These are phyloP conservation scores for Diarsia brunnea DNA, from an alignment of 2,888 invertebrate species.

Conservation along the genomic window DNA sequence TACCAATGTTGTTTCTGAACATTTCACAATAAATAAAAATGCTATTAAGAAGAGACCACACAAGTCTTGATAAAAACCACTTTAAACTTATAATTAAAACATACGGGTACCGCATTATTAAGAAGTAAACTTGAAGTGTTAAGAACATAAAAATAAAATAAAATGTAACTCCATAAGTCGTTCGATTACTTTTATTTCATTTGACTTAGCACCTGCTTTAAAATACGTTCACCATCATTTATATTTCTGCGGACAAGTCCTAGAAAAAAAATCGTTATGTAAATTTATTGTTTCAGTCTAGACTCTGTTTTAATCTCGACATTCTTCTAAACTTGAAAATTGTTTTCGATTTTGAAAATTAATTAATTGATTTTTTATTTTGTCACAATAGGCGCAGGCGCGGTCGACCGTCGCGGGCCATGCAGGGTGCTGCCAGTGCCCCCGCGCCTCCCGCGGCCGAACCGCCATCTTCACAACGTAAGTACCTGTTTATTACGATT, in stretches of 20 bases:
- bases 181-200: slow-evolving; percentile 31
- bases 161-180: slow-evolving; percentile 1
- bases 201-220: slow-evolving; percentile 47
- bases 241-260: not conserved
- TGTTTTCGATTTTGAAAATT: not conserved
- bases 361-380: not conserved
- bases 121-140: slow-evolving; percentile 25
- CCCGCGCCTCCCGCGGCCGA: slow-evolving; percentile 88
- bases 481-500: slow-evolving; percentile 68
- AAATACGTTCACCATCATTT: slow-evolving; percentile 24
- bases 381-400: slow-evolving; percentile 80
- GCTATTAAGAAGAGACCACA: slow-evolving; percentile 23
- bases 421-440: slow-evolving; percentile 87
- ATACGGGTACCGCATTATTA: slow-evolving; percentile 39
- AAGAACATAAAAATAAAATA: slow-evolving; percentile 31
- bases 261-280: not conserved
- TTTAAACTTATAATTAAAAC: slow-evolving; percentile 40
- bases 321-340: not conserved
- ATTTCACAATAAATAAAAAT: slow-evolving; percentile 6
- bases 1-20: not conserved
- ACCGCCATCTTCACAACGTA: slow-evolving; percentile 84
- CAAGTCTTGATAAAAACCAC: slow-evolving; percentile 33
- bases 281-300: not conserved
- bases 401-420: slow-evolving; percentile 86
- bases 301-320: not conserved